These are phyloP conservation scores for Macrosiphum euphorbiae DNA, from an alignment of 2,888 invertebrate species.

Conservation along the genomic window DNA sequence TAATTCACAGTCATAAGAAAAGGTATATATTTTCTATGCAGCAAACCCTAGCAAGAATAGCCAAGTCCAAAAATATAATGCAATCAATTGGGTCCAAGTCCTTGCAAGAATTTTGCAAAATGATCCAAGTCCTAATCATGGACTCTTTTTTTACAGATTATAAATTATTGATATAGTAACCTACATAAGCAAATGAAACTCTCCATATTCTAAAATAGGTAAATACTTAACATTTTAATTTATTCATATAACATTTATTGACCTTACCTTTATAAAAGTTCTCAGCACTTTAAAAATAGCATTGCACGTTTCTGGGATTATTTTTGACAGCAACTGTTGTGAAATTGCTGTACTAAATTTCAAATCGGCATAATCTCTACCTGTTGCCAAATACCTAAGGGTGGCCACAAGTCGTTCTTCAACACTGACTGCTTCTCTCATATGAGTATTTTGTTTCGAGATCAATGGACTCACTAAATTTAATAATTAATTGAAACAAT, in stretches of 20 bases:
- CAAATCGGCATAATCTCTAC: constrained; percentile 35
- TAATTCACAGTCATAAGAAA: no score
- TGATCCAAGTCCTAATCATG: no score
- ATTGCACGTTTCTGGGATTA: constrained; percentile 27
- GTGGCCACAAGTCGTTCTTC: constrained; percentile 28
- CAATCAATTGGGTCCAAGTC: no score
- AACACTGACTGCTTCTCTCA: constrained; percentile 37
- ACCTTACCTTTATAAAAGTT: constrained; percentile 34
- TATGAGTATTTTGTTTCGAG: constrained; percentile 50
- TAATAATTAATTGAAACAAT: constrained; percentile 62
- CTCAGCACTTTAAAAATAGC: constrained; percentile 45
- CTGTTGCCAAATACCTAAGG: constrained; percentile 36
- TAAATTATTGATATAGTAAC: no score
- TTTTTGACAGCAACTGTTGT: constrained; percentile 24
- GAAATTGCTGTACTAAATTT: constrained; percentile 39
- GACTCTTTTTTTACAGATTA: no score
- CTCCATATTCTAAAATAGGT: no score
- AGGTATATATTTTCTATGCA: no score
- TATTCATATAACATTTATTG: constrained; percentile 12
- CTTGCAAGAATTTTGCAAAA: no score
- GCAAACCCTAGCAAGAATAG: no score
- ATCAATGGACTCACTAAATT: constrained; percentile 61
- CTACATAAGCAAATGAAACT: no score
- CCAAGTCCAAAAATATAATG: no score
- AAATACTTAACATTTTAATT: background rate